Percentiles rank a stretch among this genome's conserved stretches.
Conservation (phyloP, 2,888 invertebrate genomes). For the Synergus japonicus region DNA sequence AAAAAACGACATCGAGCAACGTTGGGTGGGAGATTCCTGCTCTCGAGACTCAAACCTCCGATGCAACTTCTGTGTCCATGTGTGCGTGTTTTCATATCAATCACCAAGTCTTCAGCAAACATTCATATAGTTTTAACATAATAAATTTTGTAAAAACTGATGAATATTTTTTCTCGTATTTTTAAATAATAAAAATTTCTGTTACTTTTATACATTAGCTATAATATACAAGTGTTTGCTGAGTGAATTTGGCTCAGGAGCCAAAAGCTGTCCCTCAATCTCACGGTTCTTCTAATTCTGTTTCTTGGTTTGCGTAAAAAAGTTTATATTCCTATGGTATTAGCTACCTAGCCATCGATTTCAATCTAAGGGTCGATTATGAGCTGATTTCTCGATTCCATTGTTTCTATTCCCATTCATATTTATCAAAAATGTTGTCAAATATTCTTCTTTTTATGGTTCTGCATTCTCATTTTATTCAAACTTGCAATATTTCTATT, state of each 20-base stretch:
- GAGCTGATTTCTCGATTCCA: background rate
- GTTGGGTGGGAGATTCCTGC: background rate
- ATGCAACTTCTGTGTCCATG: conserved; percentile 13
- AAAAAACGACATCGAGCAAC: conserved; percentile 25
- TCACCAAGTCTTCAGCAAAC: conserved; percentile 9
- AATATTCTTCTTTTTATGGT: background rate
- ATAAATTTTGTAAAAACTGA: background rate
- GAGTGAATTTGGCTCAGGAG: background rate
- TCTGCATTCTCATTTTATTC: conserved; percentile 10
- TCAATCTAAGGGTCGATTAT: conserved; percentile 9
- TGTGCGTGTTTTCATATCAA: conserved; percentile 35
- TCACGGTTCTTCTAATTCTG: background rate
- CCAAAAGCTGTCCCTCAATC: conserved; percentile 9
- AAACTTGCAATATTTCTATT: background rate
- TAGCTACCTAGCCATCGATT: conserved; percentile 20
- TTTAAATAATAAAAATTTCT: background rate
- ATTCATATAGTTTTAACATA: conserved; percentile 27
- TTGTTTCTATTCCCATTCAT: background rate
- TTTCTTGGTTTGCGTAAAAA: conserved; percentile 33
- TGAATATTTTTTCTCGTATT: no score
- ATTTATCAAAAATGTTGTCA: conserved; percentile 11
- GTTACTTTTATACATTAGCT: background rate
- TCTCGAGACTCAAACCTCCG: background rate
- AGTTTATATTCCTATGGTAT: conserved; percentile 18
- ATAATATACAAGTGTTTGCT: background rate